phyloP scores from a whole-genome alignment of 2,797 vertebrate genomes.

The Melanotaenia nigrans region DNA sequence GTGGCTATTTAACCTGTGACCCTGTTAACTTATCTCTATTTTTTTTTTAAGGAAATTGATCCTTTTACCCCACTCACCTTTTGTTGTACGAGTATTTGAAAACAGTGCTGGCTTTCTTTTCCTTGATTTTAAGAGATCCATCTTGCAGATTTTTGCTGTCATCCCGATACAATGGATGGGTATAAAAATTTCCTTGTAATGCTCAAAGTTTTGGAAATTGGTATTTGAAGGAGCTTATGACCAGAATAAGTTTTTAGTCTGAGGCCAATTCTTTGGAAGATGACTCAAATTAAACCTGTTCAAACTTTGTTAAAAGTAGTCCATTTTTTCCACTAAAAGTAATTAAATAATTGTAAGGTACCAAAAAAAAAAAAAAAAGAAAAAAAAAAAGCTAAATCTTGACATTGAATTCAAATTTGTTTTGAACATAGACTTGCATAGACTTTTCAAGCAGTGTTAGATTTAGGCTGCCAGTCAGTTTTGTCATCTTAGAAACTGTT shows the following conservation, averaged over 20 bases:
- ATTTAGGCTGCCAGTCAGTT: background rate
- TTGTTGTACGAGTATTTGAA: background rate
- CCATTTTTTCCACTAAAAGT: background rate
- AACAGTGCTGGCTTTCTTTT: conserved; percentile 12
- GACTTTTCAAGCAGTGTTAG: background rate
- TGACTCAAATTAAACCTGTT: background rate
- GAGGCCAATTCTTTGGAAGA: conserved; percentile 2
- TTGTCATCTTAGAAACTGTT: background rate
- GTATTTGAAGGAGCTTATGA: conserved; percentile 8
- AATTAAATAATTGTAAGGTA: background rate
- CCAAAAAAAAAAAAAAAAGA: too few species aligned
- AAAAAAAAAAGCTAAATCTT: too few species aligned
- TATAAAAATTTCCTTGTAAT: conserved; percentile 12
- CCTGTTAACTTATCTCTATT: conserved; percentile 5
- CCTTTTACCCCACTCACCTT: background rate
- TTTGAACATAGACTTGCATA: background rate
- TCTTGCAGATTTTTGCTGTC: conserved; percentile 5
- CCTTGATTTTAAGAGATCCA: background rate
- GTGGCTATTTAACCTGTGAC: conserved; percentile 11
- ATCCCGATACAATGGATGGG: background rate
- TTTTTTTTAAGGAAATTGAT: too few species aligned
- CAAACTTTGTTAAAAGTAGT: conserved; percentile 3
- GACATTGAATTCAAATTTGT: too few species aligned
- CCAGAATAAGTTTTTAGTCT: conserved; percentile 7
- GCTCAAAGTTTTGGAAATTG: conserved; percentile 3